Percentiles rank a stretch among this genome's conserved stretches.
Evolutionary conservation across 1,140 invertebrate species (phyloP).

Genomic region (Heliconius himera): DNA sequence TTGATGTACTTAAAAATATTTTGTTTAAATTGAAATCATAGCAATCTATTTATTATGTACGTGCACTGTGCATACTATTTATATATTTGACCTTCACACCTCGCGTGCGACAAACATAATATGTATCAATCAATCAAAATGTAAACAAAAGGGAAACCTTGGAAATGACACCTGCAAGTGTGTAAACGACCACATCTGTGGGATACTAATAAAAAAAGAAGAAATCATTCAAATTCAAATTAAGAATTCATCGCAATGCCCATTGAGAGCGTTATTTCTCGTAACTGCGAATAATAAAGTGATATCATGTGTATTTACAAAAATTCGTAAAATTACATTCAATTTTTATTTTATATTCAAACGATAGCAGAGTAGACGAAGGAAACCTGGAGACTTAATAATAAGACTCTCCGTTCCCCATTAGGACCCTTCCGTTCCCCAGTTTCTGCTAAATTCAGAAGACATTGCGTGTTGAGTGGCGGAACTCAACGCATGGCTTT

Average conservation of each 20-base stretch:
- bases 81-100: constrained; percentile 52
- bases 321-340: background rate
- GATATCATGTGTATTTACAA: constrained; percentile 20
- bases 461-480: no score
- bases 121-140: constrained; percentile 70
- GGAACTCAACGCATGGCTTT: no score
- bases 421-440: no score
- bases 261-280: constrained; percentile 29
- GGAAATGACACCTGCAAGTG: constrained; percentile 57
- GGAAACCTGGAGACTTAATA: no score
- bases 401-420: no score
- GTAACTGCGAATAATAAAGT: constrained; percentile 28
- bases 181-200: constrained; percentile 58
- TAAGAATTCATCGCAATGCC: constrained; percentile 45
- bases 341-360: no score
- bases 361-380: no score
- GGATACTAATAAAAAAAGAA: constrained; percentile 60
- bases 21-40: background rate
- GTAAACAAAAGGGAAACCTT: constrained; percentile 64
- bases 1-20: no score
- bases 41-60: background rate
- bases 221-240: constrained; percentile 31
- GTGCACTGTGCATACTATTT: constrained; percentile 39
- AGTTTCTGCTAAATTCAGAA: no score
- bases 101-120: constrained; percentile 55